phyloP scores from a whole-genome alignment of 1,140 invertebrate genomes.

The Phenacoccus solenopsis region DNA sequence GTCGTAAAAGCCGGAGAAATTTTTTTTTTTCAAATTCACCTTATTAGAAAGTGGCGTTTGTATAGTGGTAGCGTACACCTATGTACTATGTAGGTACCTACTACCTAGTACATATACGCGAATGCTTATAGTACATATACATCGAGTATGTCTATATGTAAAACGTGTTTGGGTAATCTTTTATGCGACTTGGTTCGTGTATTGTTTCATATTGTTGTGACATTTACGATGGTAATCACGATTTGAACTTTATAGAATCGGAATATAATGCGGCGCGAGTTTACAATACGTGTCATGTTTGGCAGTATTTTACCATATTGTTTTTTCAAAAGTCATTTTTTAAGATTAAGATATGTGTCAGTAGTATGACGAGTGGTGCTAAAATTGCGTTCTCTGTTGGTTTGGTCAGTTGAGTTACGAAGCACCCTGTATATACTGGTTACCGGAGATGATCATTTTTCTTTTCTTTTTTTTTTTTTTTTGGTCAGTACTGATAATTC shows the following conservation, averaged over 20 bases:
- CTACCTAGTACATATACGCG: no score
- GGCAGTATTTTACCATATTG: background rate
- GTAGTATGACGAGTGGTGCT: background rate
- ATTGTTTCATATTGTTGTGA: constrained; percentile 3
- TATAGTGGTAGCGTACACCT: no score
- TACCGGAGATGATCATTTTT: background rate
- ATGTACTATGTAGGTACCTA: no score
- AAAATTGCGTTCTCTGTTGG: no score
- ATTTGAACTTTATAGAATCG: background rate
- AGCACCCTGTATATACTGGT: background rate
- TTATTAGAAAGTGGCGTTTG: background rate
- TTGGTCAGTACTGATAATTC: background rate
- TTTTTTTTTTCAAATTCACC: background rate
- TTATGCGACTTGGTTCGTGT: no score
- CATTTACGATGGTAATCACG: background rate
- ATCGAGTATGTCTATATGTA: background rate
- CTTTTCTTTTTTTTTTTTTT: background rate
- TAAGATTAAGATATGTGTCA: background rate
- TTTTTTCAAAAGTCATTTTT: background rate
- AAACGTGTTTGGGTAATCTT: no score
- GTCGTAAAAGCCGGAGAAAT: background rate
- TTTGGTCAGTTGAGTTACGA: background rate
- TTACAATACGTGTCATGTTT: background rate
- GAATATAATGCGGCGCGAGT: background rate
- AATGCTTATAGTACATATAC: no score